Evolutionary conservation across 30 jellyfish, hydroid and myxozoan species (phyloP), one percentile per base, ranked within the genome.

Genomic region (Hydra vulgaris): DNA sequence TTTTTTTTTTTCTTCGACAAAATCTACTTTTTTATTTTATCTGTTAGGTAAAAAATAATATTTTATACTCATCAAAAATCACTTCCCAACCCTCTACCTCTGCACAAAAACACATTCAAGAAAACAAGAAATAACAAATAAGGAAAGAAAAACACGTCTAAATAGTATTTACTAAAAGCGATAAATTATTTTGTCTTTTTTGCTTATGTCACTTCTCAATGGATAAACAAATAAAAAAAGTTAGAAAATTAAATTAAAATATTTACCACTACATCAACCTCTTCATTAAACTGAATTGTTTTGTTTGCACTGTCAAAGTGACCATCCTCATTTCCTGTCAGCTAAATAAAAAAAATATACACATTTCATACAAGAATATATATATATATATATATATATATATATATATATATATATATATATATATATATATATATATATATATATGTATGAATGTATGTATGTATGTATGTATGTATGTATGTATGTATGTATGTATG

Each of bases 251-350:
- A 68, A 23, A 68, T 68, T 16, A 68, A 7, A 68, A 16, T 26
- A 21, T 82, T n/a, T 67, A 80, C 87, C 72, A 80, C 87, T 16
- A 80, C 87, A 26, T 80, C 87, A 3, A 80, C 87, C 27, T 80
- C 87, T 80, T 80, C 87, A 69, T 80, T 80, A 0, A 80, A 80
- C 72, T 80, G 87, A 1, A 80, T 80, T 12, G 87, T 80, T 66
- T 80, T 80, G 54, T 80, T 80, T 70, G 27, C 87, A 80, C 70
- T 70, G 22, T 80, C 87, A 52, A 18, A 80, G 25, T 52, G 66
- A 18, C 87, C 87, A 70, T 80, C 87, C 61, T 80, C 87, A 55
- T 80, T 80, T 25, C 87, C 87, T 19, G 87, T 80, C 72, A 80
- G 72, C 87, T 80, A 66, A 70, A 80, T 19, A 66, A 80, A 80